Evolutionary conservation across 1,140 invertebrate species (phyloP).

Genomic region (Scaptomyza graminum): DNA sequence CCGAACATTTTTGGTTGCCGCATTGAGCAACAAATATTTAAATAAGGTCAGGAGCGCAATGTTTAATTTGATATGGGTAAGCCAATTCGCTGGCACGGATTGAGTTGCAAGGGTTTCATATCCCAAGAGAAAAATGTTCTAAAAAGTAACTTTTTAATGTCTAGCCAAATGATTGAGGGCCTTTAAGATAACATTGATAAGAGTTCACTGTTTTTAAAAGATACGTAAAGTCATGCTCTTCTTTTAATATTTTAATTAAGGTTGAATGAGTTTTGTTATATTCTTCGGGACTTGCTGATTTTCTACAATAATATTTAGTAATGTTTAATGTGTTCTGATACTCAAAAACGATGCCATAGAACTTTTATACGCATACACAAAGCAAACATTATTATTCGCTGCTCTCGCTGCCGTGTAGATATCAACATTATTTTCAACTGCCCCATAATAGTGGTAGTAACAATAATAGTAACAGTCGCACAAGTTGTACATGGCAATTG

Average conservation of each 20-base stretch:
- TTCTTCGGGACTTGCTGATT: no score
- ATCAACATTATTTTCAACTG: slow-evolving; percentile 23
- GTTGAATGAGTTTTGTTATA: no score
- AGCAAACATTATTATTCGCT: background rate
- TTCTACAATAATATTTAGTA: no score
- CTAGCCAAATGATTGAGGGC: background rate
- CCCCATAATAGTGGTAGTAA: slow-evolving; percentile 31
- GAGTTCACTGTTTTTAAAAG: background rate
- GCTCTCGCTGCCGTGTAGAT: background rate
- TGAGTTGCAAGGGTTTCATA: slow-evolving; percentile 29
- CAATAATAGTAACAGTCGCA: slow-evolving; percentile 49
- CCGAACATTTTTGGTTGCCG: slow-evolving; percentile 57
- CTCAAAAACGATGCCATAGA: no score
- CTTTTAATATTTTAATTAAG: no score
- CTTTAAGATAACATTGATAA: slow-evolving; percentile 2
- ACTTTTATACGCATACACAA: no score
- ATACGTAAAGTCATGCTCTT: no score
- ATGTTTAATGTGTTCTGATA: no score
- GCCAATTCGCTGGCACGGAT: slow-evolving; percentile 7
- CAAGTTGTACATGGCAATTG: slow-evolving; percentile 69
- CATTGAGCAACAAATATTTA: slow-evolving; percentile 10
- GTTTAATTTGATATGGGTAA: slow-evolving; percentile 31
- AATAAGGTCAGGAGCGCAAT: slow-evolving; percentile 15
- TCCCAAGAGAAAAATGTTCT: background rate
- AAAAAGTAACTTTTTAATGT: background rate